These are phyloP conservation scores for Urocolius indicus DNA, from an alignment of 2,113 vertebrate genomes.

Conservation along the genomic window DNA sequence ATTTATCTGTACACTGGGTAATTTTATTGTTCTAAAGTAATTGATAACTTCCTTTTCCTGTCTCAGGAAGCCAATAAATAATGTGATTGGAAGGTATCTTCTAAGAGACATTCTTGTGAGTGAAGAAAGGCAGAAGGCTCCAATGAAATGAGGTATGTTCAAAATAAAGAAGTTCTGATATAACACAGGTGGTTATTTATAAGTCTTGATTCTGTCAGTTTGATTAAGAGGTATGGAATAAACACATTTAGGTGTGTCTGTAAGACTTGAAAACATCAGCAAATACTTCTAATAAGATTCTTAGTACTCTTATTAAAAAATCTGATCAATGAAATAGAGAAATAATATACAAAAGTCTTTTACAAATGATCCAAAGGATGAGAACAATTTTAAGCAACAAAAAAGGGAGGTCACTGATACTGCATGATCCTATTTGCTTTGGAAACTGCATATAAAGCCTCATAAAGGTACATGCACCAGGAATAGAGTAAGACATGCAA, in stretches of 20 bases:
- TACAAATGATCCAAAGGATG: not conserved
- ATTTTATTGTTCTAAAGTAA: slow-evolving; percentile 23
- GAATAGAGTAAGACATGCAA: not conserved
- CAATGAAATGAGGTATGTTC: not conserved
- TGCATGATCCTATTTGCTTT: not conserved
- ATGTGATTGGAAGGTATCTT: not conserved
- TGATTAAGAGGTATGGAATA: not conserved
- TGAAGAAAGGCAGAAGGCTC: not conserved
- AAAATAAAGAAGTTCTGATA: not conserved
- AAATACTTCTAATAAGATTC: not conserved
- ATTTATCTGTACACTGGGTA: not conserved
- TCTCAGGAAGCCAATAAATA: not conserved
- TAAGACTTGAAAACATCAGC: not conserved
- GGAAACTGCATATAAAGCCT: not conserved
- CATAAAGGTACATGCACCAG: not conserved
- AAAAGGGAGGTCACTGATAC: not conserved
- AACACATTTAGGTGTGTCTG: not conserved
- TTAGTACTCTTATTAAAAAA: not conserved
- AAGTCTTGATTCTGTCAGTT: not conserved
- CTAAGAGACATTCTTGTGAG: not conserved
- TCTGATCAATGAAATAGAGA: not conserved
- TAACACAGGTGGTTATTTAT: not conserved
- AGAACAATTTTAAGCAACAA: not conserved
- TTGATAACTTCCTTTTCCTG: not conserved
- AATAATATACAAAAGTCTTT: not conserved